Evolutionary conservation across 2,888 invertebrate species (phyloP).

Genomic region (Mesochorus sp.): DNA sequence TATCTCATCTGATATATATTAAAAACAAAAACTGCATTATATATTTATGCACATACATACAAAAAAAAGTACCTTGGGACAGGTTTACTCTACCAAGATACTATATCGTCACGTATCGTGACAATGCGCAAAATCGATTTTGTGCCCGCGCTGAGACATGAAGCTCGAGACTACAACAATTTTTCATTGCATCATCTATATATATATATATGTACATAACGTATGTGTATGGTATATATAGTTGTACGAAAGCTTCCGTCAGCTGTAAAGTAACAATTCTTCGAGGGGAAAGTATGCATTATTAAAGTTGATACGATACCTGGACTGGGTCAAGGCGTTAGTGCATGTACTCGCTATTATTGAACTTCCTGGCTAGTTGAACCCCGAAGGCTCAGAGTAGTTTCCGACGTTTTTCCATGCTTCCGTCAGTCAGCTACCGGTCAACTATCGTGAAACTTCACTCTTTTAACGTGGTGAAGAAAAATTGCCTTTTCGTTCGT

Average conservation of each 20-base stretch:
- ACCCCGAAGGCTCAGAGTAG: background rate
- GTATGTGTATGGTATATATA: too few species aligned
- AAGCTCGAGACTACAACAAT: slow-evolving; percentile 35
- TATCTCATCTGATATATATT: background rate
- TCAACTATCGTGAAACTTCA: slow-evolving; percentile 35
- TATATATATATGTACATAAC: slow-evolving; percentile 32
- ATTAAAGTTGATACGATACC: slow-evolving; percentile 47
- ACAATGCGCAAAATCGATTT: slow-evolving; percentile 74
- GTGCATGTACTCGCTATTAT: slow-evolving; percentile 22
- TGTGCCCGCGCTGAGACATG: slow-evolving; percentile 34
- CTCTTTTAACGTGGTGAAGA: slow-evolving; percentile 7
- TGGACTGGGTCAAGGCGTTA: slow-evolving; percentile 63
- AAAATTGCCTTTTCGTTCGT: background rate
- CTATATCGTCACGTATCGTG: slow-evolving; percentile 74
- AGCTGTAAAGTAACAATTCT: slow-evolving; percentile 33
- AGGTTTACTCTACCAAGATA: slow-evolving; percentile 68
- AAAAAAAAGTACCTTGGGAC: background rate
- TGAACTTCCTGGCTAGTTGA: slow-evolving; percentile 51
- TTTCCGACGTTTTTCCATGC: slow-evolving; percentile 31
- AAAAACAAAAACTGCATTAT: background rate
- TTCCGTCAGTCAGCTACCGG: slow-evolving; percentile 57
- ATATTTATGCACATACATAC: background rate
- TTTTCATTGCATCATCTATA: slow-evolving; percentile 44
- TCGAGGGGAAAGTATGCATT: slow-evolving; percentile 38
- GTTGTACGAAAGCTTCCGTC: background rate